Base-by-base conservation (phyloP, 1,140 invertebrate genomes). In the Philaenus spumarius region DNA sequence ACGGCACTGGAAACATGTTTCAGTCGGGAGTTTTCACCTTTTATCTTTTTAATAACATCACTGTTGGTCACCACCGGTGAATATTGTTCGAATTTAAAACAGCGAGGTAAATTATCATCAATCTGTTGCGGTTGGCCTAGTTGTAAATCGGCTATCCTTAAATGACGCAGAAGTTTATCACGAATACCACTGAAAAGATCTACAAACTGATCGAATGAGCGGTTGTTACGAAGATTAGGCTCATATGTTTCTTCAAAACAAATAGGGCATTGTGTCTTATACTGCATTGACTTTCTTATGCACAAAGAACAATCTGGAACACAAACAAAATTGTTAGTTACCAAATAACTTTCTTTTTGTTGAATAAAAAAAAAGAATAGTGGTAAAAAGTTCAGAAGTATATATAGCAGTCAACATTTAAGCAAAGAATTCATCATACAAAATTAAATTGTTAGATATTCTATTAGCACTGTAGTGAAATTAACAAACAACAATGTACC, bases 251-350 rank as follows among this genome's bases (percentile, higher is more conserved):
- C 72, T 57, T 72, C 67, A 57, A 73, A 79, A 67, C 80, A 82
- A 14, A 64, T 63, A 11, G 80, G 80, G 64, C 80, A 82, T 53
- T 78, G 71, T 0, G 72, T 73, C 67, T 78, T 79, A 42, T 76
- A 78, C 54, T 73, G 72, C 43, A 82, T 69, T 62, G 75, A 79
- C 45, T 75, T 77, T 58, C 79, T 69, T 34, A 82, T 80, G 53
- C 80, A 82, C 6, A 80, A 43, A 0, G 79, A 80, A 65, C 80
- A 82, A 71, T 77, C 80, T 82, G 64, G 45, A 73, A 70, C n/a
- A n/a, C n/a, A n/a, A n/a, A n/a, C n/a, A n/a, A n/a, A n/a, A n/a
- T n/a, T n/a, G n/a, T n/a, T n/a, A n/a, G n/a, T n/a, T n/a, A n/a
- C n/a, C n/a, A n/a, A n/a, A n/a, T n/a, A n/a, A n/a, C n/a, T n/a